Evolutionary conservation across 2,888 invertebrate genomes (phyloP).

Genomic region (Lottia gigantea): DNA sequence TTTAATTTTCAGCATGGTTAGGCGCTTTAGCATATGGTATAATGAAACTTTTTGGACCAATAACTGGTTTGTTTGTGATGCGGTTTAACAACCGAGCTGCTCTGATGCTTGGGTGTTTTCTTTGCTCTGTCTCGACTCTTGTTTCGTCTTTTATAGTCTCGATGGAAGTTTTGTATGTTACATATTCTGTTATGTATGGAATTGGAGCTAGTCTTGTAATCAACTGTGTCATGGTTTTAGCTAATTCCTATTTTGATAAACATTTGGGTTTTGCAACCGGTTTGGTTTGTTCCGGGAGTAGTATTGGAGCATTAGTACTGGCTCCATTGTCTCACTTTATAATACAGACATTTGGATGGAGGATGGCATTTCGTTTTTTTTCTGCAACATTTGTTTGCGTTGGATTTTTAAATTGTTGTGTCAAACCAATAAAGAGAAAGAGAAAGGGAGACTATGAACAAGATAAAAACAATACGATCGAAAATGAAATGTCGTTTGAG

Average conservation of each 20-base stretch:
- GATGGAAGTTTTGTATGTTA: conserved; percentile 42
- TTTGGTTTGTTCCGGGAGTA: conserved; percentile 54
- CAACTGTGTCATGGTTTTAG: conserved; percentile 54
- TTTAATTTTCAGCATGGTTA: conserved; percentile 53
- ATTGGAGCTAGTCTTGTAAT: conserved; percentile 53
- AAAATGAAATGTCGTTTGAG: background rate
- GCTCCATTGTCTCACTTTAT: conserved; percentile 49
- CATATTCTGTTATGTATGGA: conserved; percentile 55
- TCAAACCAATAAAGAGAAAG: conserved; percentile 30
- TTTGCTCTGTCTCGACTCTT: conserved; percentile 47
- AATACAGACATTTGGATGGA: conserved; percentile 49
- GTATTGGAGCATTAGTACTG: conserved; percentile 52
- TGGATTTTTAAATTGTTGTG: conserved; percentile 32
- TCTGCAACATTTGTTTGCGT: conserved; percentile 35
- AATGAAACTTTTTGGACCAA: conserved; percentile 52
- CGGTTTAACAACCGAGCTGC: conserved; percentile 44
- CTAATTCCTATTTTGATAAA: conserved; percentile 52
- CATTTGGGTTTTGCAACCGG: conserved; percentile 54
- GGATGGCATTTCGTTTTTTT: conserved; percentile 44
- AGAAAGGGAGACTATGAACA: conserved; percentile 24
- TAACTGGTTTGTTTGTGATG: conserved; percentile 44
- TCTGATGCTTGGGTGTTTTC: conserved; percentile 44
- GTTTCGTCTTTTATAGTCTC: conserved; percentile 47
- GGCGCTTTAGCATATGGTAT: conserved; percentile 55
- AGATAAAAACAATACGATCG: conserved; percentile 29